These are phyloP conservation scores for Cyprinella venusta DNA, from an alignment of 2,797 vertebrate genomes.

Conservation along the genomic window DNA sequence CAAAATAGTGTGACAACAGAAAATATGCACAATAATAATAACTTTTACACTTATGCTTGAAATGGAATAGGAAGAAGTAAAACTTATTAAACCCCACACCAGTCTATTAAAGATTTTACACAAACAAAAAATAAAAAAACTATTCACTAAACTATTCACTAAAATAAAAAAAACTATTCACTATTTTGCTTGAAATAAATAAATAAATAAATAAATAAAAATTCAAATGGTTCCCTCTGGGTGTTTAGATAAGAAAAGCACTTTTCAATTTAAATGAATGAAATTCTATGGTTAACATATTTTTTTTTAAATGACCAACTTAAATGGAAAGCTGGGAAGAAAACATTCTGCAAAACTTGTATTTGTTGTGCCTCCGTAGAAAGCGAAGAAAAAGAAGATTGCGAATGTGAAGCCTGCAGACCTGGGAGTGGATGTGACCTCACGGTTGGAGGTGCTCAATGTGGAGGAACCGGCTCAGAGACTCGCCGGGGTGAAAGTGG, in stretches of 20 bases:
- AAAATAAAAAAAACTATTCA: too few species aligned
- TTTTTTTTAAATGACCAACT: not conserved
- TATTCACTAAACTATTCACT: too few species aligned
- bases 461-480: constrained; percentile 90
- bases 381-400: constrained; percentile 96
- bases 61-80: too few species aligned
- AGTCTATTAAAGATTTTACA: too few species aligned
- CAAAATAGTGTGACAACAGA: too few species aligned
- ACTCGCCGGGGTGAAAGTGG: constrained; percentile 85
- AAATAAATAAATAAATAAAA: too few species aligned
- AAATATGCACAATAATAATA: too few species aligned
- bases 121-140: too few species aligned
- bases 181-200: too few species aligned
- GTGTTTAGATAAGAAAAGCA: not conserved
- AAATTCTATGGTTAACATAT: not conserved
- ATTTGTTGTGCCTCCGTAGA: constrained; percentile 70
- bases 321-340: not conserved
- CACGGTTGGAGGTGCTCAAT: constrained; percentile 80
- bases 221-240: not conserved
- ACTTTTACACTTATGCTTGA: too few species aligned
- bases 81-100: too few species aligned
- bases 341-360: not conserved
- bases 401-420: constrained; percentile 82
- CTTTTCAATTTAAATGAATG: not conserved
- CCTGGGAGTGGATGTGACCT: constrained; percentile 84